These are phyloP conservation scores for Anolis apletophallus DNA, from an alignment of 2,797 vertebrate species.

Conservation along the genomic window DNA sequence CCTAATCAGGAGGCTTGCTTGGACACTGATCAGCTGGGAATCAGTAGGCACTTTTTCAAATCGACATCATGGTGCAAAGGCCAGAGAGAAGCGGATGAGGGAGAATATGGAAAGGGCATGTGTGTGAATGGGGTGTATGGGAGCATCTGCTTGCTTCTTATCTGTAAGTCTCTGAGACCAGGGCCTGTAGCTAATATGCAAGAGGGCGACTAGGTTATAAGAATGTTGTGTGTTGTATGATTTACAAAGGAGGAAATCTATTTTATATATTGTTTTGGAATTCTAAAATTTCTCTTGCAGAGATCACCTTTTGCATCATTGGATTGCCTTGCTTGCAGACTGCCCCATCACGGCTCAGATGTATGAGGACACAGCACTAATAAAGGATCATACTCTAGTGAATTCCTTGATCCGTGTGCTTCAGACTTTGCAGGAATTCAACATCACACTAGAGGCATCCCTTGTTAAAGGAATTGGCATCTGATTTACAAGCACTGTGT, in stretches of 20 bases:
- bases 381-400: constrained; percentile 96
- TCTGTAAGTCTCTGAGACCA: too few species aligned
- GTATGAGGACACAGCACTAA: constrained; percentile 95
- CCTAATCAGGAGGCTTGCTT: too few species aligned
- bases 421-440: constrained; percentile 99
- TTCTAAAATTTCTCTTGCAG: constrained; percentile 71
- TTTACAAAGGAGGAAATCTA: constrained; percentile 37
- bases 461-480: constrained; percentile 94
- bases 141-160: too few species aligned
- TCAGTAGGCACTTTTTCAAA: too few species aligned
- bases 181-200: background rate
- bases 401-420: constrained; percentile 97
- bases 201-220: background rate
- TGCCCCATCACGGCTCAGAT: constrained; percentile 97
- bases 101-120: too few species aligned
- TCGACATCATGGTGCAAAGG: too few species aligned
- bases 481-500: constrained; percentile 68
- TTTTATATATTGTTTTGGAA: constrained; percentile 58
- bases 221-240: background rate
- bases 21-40: too few species aligned
- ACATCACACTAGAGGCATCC: constrained; percentile 97
- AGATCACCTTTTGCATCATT: constrained; percentile 97
- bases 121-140: too few species aligned
- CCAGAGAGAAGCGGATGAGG: too few species aligned
- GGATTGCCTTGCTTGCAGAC: constrained; percentile 96